phyloP scores from a whole-genome alignment of 2,113 vertebrate genomes.

The Hucho hucho region DNA sequence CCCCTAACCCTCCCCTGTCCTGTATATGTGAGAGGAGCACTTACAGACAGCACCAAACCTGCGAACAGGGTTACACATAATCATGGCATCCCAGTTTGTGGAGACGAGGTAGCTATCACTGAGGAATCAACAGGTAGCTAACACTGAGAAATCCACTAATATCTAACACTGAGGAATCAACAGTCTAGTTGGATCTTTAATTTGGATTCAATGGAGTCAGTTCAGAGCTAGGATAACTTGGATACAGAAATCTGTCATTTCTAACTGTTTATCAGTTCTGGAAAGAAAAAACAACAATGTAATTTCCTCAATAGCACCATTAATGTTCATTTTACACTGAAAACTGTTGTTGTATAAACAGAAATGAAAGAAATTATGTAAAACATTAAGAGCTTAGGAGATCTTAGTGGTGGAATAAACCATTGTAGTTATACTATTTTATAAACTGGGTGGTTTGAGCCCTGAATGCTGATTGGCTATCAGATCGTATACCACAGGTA shows the following conservation, averaged over 20 bases:
- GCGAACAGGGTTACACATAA: slow-evolving; percentile 70
- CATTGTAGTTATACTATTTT: slow-evolving; percentile 8
- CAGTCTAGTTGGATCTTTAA: slow-evolving; percentile 71
- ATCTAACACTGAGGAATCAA: too few relatives aligned
- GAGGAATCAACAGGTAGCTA: slow-evolving; percentile 64
- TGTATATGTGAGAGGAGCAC: slow-evolving; percentile 73
- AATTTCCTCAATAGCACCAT: slow-evolving; percentile 73
- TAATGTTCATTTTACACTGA: slow-evolving; percentile 45
- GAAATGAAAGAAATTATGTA: slow-evolving; percentile 14
- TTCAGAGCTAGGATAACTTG: slow-evolving; percentile 48
- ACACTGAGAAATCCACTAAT: too few relatives aligned
- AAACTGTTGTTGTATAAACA: slow-evolving; percentile 41
- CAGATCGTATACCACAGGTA: too few relatives aligned
- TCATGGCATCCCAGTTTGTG: slow-evolving; percentile 82
- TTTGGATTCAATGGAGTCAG: slow-evolving; percentile 46
- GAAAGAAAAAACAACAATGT: slow-evolving; percentile 28
- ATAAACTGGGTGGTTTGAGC: slow-evolving; percentile 3
- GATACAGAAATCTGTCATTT: slow-evolving; percentile 53
- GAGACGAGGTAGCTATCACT: slow-evolving; percentile 98
- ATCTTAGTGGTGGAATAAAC: slow-evolving; percentile 30
- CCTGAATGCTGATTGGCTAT: too few relatives aligned
- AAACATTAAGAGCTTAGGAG: slow-evolving; percentile 11
- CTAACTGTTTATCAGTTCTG: slow-evolving; percentile 39
- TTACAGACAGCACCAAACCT: slow-evolving; percentile 83
- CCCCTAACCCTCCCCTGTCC: slow-evolving; percentile 73